Percentiles rank a stretch among this genome's conserved stretches.
Conservation (phyloP, 2,888 invertebrate species). For the Watsonalla binaria region DNA sequence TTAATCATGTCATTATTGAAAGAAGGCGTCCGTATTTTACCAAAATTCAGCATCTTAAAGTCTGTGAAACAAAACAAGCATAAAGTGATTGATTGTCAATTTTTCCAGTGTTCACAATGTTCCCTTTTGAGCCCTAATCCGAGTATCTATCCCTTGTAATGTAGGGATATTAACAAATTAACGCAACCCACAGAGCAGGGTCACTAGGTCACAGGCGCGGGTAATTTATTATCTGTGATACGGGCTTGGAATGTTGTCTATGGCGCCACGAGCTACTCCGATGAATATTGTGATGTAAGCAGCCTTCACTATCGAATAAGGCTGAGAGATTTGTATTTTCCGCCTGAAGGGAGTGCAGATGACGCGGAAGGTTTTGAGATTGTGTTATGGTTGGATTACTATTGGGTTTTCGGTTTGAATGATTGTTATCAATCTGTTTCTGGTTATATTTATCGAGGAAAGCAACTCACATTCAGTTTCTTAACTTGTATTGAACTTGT, state of each 20-base stretch:
- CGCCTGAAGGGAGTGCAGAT: background rate
- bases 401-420: too few relatives aligned
- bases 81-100: too few relatives aligned
- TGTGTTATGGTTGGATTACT: too few relatives aligned
- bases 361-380: background rate
- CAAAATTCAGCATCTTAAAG: too few relatives aligned
- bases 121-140: background rate
- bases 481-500: too few relatives aligned
- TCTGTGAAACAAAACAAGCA: too few relatives aligned
- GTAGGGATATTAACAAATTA: background rate
- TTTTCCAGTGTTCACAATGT: background rate
- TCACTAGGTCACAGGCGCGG: constrained; percentile 13
- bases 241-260: constrained; percentile 1
- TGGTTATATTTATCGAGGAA: too few relatives aligned
- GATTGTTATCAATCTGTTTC: too few relatives aligned
- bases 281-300: background rate
- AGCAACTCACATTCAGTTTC: too few relatives aligned
- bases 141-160: background rate
- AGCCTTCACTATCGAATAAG: background rate
- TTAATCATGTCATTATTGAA: too few relatives aligned
- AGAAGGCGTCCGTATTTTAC: too few relatives aligned
- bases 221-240: constrained; percentile 13
- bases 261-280: background rate
- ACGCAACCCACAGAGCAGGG: constrained; percentile 5
- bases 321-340: background rate